A percentile compares a stretch with the other conserved stretches of the same genome.
phyloP scores from a whole-genome alignment of 2,888 invertebrate species.

The Erebia ligea region DNA sequence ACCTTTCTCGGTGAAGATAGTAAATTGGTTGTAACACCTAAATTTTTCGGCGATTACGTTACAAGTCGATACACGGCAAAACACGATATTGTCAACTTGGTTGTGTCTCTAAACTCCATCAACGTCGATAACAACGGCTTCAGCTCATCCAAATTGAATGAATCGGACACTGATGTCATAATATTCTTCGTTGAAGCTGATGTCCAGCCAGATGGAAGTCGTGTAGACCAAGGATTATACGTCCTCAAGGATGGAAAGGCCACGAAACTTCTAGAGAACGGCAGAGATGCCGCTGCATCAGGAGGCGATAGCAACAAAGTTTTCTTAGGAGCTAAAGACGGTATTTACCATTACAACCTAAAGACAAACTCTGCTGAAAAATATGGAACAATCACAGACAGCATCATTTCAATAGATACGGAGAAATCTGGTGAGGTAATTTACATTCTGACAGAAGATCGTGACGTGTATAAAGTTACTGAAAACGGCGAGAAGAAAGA shows the following conservation, averaged over 20 bases:
- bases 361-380: conserved; percentile 40
- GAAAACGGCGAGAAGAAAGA: conserved; percentile 60
- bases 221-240: conserved; percentile 51
- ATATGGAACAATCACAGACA: conserved; percentile 46
- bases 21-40: conserved; percentile 33
- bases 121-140: conserved; percentile 42
- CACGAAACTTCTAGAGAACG: conserved; percentile 53
- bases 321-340: conserved; percentile 59
- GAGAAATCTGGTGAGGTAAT: conserved; percentile 47
- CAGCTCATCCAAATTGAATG: conserved; percentile 28
- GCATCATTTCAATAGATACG: conserved; percentile 44
- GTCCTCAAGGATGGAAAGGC: conserved; percentile 44
- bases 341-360: conserved; percentile 54
- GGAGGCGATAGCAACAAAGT: conserved; percentile 49
- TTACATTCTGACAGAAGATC: conserved; percentile 59
- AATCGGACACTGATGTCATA: conserved; percentile 24
- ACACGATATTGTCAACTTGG: conserved; percentile 46
- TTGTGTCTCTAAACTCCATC: conserved; percentile 44
- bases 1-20: conserved; percentile 31
- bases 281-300: conserved; percentile 52
- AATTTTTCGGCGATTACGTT: conserved; percentile 32
- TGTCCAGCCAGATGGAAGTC: conserved; percentile 29
- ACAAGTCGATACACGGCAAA: conserved; percentile 37
- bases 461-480: conserved; percentile 60
- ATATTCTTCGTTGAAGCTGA: conserved; percentile 50